phyloP scores from a whole-genome alignment of 2,113 vertebrate species.

The Corapipo altera region DNA sequence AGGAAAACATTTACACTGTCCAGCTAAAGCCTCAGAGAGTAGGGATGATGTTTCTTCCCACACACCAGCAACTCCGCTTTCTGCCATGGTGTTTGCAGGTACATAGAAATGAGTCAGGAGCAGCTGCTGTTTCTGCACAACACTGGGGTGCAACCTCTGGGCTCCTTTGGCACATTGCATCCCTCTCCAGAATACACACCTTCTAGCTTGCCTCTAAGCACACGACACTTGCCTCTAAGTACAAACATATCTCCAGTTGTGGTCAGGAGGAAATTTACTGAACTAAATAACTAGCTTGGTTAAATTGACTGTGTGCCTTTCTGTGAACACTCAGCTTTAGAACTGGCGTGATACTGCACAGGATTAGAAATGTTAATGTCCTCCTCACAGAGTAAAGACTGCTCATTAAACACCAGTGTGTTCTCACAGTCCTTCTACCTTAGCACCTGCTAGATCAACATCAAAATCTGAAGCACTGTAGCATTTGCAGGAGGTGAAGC shows the following conservation, averaged over 20 bases:
- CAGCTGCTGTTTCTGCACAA: neutral
- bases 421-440: neutral
- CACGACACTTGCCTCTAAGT: neutral
- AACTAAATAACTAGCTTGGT: neutral
- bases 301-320: neutral
- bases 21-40: neutral
- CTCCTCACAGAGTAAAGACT: neutral
- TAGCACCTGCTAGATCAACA: neutral
- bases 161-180: neutral
- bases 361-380: neutral
- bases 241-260: neutral
- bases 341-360: neutral
- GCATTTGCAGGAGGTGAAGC: neutral
- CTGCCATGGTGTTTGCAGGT: neutral
- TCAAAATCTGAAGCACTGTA: neutral
- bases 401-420: neutral
- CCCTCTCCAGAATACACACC: neutral
- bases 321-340: neutral
- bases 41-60: neutral
- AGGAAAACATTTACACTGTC: neutral
- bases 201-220: no score
- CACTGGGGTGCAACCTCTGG: accelerated
- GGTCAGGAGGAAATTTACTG: neutral
- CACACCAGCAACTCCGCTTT: neutral
- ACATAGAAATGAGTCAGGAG: accelerated